A percentile compares a stretch with the other conserved stretches of the same genome.
Conservation (phyloP, 2,888 invertebrate species). For the Leistus spinibarbis region DNA sequence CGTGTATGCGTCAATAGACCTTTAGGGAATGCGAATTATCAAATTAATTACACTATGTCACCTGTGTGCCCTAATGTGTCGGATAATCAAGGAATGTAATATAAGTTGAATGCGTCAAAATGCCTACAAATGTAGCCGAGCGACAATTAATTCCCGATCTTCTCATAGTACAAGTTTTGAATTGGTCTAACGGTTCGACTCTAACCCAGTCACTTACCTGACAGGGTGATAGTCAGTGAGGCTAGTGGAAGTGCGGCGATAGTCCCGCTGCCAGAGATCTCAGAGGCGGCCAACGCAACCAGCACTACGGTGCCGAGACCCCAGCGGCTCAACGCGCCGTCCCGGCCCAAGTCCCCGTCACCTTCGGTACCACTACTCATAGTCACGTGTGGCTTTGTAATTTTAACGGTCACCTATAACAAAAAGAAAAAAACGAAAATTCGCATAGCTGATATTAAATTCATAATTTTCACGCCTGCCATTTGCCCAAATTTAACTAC, state of each 20-base stretch:
- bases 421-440: not conserved
- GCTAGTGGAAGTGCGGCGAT: constrained; percentile 63
- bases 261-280: constrained; percentile 64
- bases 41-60: too few relatives aligned
- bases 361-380: constrained; percentile 55
- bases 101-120: too few relatives aligned
- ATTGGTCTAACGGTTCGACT: too few relatives aligned
- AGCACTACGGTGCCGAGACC: constrained; percentile 65
- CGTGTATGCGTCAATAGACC: too few relatives aligned
- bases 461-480: too few relatives aligned
- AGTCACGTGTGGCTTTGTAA: constrained; percentile 50
- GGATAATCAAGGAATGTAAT: too few relatives aligned
- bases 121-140: too few relatives aligned
- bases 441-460: too few relatives aligned
- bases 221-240: constrained; percentile 58
- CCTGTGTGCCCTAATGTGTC: too few relatives aligned
- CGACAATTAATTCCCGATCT: not conserved
- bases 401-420: not conserved
- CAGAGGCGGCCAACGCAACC: constrained; percentile 65
- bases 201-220: constrained; percentile 61
- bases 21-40: too few relatives aligned
- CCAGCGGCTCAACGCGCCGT: constrained; percentile 60
- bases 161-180: too few relatives aligned
- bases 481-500: too few relatives aligned
- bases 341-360: constrained; percentile 47